Evolutionary conservation across 1,140 invertebrate genomes (phyloP).

Genomic region (Diabrotica virgifera): DNA sequence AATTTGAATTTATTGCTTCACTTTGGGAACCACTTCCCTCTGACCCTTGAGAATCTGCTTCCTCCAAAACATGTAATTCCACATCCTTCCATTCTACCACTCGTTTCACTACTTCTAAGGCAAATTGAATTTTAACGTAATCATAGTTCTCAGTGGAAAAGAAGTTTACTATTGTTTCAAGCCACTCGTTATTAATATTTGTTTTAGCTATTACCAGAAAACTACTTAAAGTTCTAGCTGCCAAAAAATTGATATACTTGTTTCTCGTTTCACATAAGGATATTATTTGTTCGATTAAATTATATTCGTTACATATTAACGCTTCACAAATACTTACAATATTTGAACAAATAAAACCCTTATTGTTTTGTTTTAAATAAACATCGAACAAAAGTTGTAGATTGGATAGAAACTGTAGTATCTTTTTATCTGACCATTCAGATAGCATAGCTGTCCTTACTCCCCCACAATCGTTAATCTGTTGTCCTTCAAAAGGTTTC

Average conservation of each 20-base stretch:
- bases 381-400: conserved; percentile 80
- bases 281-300: conserved; percentile 79
- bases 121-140: conserved; percentile 74
- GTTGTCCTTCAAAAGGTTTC: conserved; percentile 65
- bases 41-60: conserved; percentile 53
- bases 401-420: conserved; percentile 74
- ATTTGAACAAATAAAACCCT: conserved; percentile 74
- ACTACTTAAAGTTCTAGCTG: conserved; percentile 73
- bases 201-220: conserved; percentile 81
- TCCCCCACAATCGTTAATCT: conserved; percentile 53
- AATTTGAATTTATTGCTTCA: conserved; percentile 48
- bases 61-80: conserved; percentile 77
- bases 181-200: conserved; percentile 71
- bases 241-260: conserved; percentile 76
- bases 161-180: conserved; percentile 70
- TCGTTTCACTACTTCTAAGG: conserved; percentile 77
- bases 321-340: conserved; percentile 75
- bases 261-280: conserved; percentile 73
- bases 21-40: conserved; percentile 43
- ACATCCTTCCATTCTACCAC: conserved; percentile 85
- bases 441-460: conserved; percentile 56
- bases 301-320: conserved; percentile 75
- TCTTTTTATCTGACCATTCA: conserved; percentile 69
- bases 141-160: conserved; percentile 64
- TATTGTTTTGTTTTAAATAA: conserved; percentile 77